Evolutionary conservation across 2,797 vertebrate genomes (phyloP), one percentile per base, ranked within the genome.

Genomic region (Miichthys miiuy): DNA sequence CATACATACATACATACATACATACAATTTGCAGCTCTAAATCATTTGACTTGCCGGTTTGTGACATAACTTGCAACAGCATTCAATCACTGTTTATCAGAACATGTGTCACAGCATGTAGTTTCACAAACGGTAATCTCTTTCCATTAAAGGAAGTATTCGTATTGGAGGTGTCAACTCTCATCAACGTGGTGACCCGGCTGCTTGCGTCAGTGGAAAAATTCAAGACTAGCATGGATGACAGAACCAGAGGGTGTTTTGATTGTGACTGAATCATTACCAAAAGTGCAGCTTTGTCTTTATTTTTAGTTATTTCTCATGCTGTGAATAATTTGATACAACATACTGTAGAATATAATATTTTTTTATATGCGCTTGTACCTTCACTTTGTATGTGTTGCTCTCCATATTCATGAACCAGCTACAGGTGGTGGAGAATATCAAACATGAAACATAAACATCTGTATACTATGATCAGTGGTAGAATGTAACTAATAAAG

Each of bases 91-190:
- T 42, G 8, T 20, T 62, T 78, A 76, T 86, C 62, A 66, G 38
- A 68, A 18, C 30, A 38, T 57, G 62, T 62, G 72, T 63, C 58
- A 63, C 62, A 61, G n/a, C 10, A 41, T 34, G 65, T 11, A 23
- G 16, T 77, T 76, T 72, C 14, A 50, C 65, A 78, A 57, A 51
- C 38, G 74, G 21, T 11, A 8, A 48, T 68, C 6, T n/a, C 51
- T 64, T 62, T 12, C 1, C 48, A 66, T 44, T 14, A 74, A 62
- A 82, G 83, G 78, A 92, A 87, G 66, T 79, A 6, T 55, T 56
- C 0, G 6, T 61, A 77, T 80, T 81, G 67, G 47, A 76, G 8
- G 21, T 66, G 76, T 70, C 69, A 85, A 4, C 3, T 64, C 17
- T 34, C 18, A n/a, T 64, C 68, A 76, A 41, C 21, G 1, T 47